Conservation (phyloP, 2,113 vertebrate genomes). For the Tyrannus savana region DNA sequence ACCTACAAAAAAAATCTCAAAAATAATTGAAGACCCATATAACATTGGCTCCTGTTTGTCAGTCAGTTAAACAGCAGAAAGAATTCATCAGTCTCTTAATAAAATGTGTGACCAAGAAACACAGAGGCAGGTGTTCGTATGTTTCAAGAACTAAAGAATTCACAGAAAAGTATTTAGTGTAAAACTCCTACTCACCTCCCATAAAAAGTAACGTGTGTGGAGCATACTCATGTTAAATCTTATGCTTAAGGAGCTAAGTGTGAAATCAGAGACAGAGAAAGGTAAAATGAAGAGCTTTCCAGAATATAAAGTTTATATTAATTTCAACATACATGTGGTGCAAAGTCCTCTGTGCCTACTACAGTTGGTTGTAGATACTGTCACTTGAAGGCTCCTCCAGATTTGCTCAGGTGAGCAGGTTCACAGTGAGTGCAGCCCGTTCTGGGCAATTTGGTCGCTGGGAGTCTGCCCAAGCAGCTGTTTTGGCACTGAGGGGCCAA, state of each 20-base stretch:
- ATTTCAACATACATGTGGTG: not conserved
- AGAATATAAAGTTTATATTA: not conserved
- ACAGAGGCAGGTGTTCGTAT: constrained; percentile 1
- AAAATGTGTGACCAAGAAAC: constrained; percentile 4
- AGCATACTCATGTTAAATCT: not conserved
- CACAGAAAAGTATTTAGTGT: not conserved
- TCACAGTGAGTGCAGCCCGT: not conserved
- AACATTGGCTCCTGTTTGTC: constrained; percentile 2
- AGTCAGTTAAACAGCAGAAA: constrained; percentile 21
- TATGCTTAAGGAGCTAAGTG: not conserved
- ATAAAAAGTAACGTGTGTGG: not conserved
- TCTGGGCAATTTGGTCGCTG: not conserved
- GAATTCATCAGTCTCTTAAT: constrained; percentile 19
- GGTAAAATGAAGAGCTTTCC: not conserved
- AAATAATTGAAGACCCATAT: constrained; percentile 21
- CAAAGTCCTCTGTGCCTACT: not conserved
- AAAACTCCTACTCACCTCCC: constrained; percentile 13
- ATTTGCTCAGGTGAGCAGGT: not conserved
- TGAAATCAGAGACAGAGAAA: not conserved
- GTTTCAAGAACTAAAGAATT: constrained; percentile 4
- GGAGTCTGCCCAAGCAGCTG: not conserved
- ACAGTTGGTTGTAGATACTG: not conserved
- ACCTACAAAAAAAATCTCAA: constrained; percentile 1
- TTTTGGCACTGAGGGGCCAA: fast-evolving
- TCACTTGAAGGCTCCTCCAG: not conserved